These are phyloP conservation scores for Pheosia tremula DNA, from an alignment of 2,888 invertebrate species.

Conservation along the genomic window DNA sequence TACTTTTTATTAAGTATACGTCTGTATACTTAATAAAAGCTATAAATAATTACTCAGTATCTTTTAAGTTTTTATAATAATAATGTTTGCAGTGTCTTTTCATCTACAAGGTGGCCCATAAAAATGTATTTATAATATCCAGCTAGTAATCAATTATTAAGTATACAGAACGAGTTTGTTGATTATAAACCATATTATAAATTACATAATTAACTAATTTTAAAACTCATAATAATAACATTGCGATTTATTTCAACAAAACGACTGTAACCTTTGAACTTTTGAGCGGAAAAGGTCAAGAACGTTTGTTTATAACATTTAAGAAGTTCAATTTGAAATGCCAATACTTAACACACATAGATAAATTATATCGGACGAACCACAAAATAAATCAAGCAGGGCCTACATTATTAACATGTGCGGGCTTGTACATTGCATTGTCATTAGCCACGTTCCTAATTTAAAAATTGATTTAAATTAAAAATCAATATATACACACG, in stretches of 20 bases:
- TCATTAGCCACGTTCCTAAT: too few species aligned
- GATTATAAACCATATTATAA: constrained; percentile 10
- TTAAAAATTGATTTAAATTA: too few species aligned
- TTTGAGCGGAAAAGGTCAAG: constrained; percentile 50
- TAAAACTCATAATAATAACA: constrained; percentile 1
- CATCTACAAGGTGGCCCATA: too few species aligned
- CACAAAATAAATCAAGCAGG: not conserved
- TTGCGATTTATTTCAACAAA: constrained; percentile 18
- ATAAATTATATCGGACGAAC: constrained; percentile 1
- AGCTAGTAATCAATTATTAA: not conserved
- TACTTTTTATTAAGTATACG: constrained; percentile 17
- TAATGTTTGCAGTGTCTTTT: not conserved
- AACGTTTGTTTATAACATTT: constrained; percentile 37
- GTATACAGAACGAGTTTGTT: not conserved
- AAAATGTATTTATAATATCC: too few species aligned
- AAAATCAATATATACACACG: too few species aligned
- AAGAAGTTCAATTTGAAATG: constrained; percentile 43
- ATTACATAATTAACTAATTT: constrained; percentile 25
- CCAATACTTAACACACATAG: constrained; percentile 22
- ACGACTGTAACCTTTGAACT: constrained; percentile 41
- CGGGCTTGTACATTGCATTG: not conserved
- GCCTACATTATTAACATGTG: not conserved
- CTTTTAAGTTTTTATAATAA: not conserved
- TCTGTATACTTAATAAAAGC: too few species aligned
- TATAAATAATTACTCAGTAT: not conserved